Evolutionary conservation across 2,888 invertebrate genomes (phyloP).

Genomic region (Lypha dubia): DNA sequence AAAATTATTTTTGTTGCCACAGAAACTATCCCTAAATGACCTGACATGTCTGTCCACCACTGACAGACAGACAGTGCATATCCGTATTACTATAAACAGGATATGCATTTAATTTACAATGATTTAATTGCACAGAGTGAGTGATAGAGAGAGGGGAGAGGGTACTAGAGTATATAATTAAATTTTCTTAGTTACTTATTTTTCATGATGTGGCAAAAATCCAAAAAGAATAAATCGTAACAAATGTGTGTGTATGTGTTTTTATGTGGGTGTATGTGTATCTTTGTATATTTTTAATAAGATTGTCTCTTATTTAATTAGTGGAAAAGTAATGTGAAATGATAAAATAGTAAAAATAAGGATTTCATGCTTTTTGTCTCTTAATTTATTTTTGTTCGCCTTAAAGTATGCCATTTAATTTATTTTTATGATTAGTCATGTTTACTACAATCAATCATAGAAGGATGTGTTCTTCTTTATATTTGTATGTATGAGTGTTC

Average conservation of each 20-base stretch:
- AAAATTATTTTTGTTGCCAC: not conserved
- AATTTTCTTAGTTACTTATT: conserved; percentile 67
- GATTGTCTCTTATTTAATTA: conserved; percentile 68
- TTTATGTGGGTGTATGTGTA: too few species aligned
- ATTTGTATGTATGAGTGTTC: not conserved
- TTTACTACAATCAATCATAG: conserved; percentile 58
- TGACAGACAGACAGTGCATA: not conserved
- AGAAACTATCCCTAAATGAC: conserved; percentile 65
- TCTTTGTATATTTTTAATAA: conserved; percentile 32
- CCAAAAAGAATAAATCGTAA: conserved; percentile 21
- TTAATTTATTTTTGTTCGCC: conserved; percentile 53
- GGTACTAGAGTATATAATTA: conserved; percentile 49
- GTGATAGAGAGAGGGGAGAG: not conserved
- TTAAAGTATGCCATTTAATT: conserved; percentile 60
- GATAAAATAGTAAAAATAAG: conserved; percentile 38
- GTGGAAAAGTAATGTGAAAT: conserved; percentile 40
- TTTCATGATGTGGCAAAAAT: conserved; percentile 66
- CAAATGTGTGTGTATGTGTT: conserved; percentile 50
- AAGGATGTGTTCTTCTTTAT: conserved; percentile 32
- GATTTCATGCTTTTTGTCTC: conserved; percentile 21
- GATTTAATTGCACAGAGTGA: conserved; percentile 54
- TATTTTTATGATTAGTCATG: conserved; percentile 63
- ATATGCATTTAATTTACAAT: conserved; percentile 64
- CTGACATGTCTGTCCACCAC: conserved; percentile 47
- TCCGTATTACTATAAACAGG: conserved; percentile 44